Evolutionary conservation across 2,113 vertebrate species (phyloP), one percentile per base, ranked within the genome.

Genomic region (Sciurus niger): DNA sequence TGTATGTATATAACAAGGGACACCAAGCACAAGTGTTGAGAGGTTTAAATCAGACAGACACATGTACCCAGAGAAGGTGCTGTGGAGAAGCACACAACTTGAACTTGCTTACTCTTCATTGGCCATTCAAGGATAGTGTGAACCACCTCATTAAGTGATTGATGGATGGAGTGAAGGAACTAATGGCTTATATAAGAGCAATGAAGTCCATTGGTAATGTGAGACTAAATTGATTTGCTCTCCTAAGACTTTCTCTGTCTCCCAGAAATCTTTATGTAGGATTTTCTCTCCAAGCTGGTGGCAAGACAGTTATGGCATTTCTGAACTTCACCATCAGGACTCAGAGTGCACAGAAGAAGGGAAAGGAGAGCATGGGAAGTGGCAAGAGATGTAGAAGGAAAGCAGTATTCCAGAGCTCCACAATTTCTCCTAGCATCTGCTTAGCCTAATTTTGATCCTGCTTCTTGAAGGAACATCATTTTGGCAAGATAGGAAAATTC

Each of bases 41-140:
- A 46, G 51, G 10, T 63, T 14, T 55, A 25, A 55, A 79, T 13
- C 28, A 60, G 8, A 2, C 37, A 89, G n/a, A 11, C 13, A 13
- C 18, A 6, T 6, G 6, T 28, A 28, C 24, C 9, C 60, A 10
- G 60, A 24, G 24, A 63, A 63, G 24, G 8, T 63, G 24, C 24
- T 4, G 51, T 63, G 17, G 7, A 65, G 11, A n/a, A 8, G 1
- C 18, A 32, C 4, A 2, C 3, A 22, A 2, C 12, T 0, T n/a
- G 0, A 0, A 22, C 7, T 25, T 24, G 32, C 40, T 88, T 20
- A 9, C 46, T 58, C 20, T 77, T 1, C 37, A 82, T 34, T 30
- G 20, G 55, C 67, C n/a, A 34, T 83, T 92, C 37, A 74, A n/a
- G 68, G 14, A 51, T 20, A 70, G 43, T 37, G 9, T 40, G 43